Evolutionary conservation across 2,888 invertebrate species (phyloP), one percentile per base, ranked within the genome.

Genomic region (Corythucha ciliata): DNA sequence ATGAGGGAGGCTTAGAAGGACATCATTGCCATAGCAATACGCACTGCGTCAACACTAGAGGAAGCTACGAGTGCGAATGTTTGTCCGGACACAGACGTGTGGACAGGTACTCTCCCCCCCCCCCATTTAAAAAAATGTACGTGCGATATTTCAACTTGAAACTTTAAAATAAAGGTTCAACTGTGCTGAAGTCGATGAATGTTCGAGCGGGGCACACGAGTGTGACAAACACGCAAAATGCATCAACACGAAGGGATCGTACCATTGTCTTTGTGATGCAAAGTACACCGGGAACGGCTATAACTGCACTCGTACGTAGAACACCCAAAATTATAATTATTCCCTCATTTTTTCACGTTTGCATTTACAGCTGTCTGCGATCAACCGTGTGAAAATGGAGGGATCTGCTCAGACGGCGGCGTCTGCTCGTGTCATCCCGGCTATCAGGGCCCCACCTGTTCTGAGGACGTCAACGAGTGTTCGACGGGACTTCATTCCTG

Each of bases 1-100:
- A 79, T 63, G 78, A 80, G 59, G 88, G 85, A 42, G 84, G 81
- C 14, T 73, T 79, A 46, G 78, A 80, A 64, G 86, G 88, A 18
- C 86, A 89, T 69, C 86, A 89, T 70, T 90, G 90, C 69, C 81
- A 84, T 68, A 78, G 79, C 59, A 85, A 88, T 72, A 87, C 88
- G 50, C 75, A 75, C 58, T 91, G 90, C 68, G 79, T 86, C 59
- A 90, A 90, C 72, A 81, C 81, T 36, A 72, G 78, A 49, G 89
- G 90, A 53, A 79, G 83, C 58, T 90, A 89, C 70, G 76, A 79
- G 58, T 91, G 90, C 71, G 81, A 85, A 70, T 91, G 90, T 69
- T 72, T 82, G 61, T 76, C 80, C 20, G 89, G 89, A 5, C 87
- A 84, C 69, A 75, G 77, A 56, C 74, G 83, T 58, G 72, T 80